Conservation (phyloP, 2,113 vertebrate genomes). For the Chloebia gouldiae region DNA sequence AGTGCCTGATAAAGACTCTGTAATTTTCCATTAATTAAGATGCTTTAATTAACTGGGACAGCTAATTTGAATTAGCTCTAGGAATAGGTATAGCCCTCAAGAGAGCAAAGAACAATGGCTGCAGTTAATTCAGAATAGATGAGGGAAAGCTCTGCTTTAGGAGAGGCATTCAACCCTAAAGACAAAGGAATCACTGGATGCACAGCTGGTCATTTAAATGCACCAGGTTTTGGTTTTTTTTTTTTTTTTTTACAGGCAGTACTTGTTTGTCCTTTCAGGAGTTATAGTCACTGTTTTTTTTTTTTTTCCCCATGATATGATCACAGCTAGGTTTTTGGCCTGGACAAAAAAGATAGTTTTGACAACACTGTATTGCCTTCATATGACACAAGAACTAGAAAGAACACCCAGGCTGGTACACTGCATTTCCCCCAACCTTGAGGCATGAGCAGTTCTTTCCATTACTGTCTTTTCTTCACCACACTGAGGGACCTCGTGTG, state of each 20-base stretch:
- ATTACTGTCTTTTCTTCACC: not conserved
- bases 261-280: not conserved
- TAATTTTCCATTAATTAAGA: constrained; percentile 24
- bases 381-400: not conserved
- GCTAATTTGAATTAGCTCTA: constrained; percentile 19
- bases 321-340: not conserved
- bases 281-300: not conserved
- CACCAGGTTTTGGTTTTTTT: not conserved
- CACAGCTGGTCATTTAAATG: not conserved
- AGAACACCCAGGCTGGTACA: not conserved
- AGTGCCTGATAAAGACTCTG: not conserved
- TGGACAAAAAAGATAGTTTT: not conserved
- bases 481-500: fast-evolving
- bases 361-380: not conserved
- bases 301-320: not conserved
- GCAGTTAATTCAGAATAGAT: not conserved
- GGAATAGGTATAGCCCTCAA: not conserved
- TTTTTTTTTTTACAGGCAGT: not conserved
- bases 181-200: not conserved
- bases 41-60: constrained; percentile 37
- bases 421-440: not conserved
- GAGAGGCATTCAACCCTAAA: not conserved
- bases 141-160: not conserved
- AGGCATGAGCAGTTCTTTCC: not conserved
- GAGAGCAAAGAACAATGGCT: not conserved